Evolutionary conservation across 2,888 invertebrate species (phyloP).

Genomic region (Clivina fossor): DNA sequence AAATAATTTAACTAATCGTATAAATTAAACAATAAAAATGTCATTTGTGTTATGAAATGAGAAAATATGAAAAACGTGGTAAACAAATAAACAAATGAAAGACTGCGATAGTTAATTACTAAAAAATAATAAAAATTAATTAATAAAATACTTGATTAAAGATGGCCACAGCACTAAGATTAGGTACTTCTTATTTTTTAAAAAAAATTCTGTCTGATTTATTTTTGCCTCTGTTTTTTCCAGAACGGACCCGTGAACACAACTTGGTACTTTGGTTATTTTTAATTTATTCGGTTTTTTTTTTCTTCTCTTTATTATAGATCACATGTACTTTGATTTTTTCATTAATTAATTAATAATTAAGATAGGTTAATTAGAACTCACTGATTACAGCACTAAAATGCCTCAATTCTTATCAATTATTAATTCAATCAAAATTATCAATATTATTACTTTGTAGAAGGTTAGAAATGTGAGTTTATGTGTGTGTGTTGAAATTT

Average conservation of each 20-base stretch:
- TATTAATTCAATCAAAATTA: no score
- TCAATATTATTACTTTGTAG: no score
- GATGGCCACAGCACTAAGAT: slow-evolving; percentile 39
- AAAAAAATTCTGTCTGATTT: slow-evolving; percentile 35
- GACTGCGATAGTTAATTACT: slow-evolving; percentile 24
- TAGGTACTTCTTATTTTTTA: slow-evolving; percentile 32
- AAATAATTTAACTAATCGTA: slow-evolving; percentile 5
- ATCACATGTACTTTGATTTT: slow-evolving; percentile 46
- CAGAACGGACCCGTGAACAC: slow-evolving; percentile 50
- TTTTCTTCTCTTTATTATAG: no score
- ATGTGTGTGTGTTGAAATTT: no score
- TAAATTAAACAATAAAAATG: slow-evolving; percentile 12
- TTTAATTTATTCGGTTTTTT: slow-evolving; percentile 42
- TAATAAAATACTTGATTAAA: slow-evolving; percentile 38
- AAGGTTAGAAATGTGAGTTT: no score
- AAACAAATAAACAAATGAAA: slow-evolving; percentile 20
- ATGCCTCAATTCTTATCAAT: no score
- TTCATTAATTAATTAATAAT: background rate
- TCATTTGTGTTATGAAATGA: no score
- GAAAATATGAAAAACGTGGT: no score
- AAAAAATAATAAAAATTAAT: no score
- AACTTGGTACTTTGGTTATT: slow-evolving; percentile 54
- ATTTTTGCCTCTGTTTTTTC: slow-evolving; percentile 38
- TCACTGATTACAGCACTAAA: no score
- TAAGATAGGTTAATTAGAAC: no score